phyloP scores from a whole-genome alignment of 2,113 vertebrate species.

The Actinemys pallida region DNA sequence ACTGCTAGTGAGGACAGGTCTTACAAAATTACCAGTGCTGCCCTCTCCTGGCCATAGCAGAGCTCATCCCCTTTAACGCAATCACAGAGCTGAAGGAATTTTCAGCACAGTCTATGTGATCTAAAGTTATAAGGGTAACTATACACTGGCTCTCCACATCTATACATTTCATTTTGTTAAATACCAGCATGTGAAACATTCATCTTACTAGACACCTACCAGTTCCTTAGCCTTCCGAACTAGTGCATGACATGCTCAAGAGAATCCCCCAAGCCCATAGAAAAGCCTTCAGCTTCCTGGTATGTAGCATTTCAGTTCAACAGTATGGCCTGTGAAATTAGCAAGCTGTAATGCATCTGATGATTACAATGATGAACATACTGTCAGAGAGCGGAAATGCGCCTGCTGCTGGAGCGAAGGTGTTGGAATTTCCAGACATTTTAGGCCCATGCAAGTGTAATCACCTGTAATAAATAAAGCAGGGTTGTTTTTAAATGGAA shows the following conservation, averaged over 20 bases:
- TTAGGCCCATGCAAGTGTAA: background rate
- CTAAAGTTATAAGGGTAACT: background rate
- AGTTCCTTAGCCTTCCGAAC: background rate
- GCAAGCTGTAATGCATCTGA: fast-evolving
- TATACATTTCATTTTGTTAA: background rate
- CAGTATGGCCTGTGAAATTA: fast-evolving
- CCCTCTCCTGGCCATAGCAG: background rate
- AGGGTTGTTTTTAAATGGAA: background rate
- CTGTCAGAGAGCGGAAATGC: fast-evolving
- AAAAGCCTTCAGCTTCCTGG: background rate
- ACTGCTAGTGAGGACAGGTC: background rate
- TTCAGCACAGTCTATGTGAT: background rate
- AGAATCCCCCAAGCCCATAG: background rate
- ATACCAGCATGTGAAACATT: background rate
- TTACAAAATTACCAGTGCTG: background rate
- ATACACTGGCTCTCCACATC: background rate
- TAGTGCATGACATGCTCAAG: fast-evolving
- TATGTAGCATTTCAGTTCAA: fast-evolving
- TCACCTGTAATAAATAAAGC: constrained; percentile 21
- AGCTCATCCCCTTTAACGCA: background rate
- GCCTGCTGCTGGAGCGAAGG: background rate
- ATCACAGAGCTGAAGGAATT: background rate
- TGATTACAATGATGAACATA: background rate
- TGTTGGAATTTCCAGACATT: constrained; percentile 7
- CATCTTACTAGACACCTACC: background rate